Percentiles rank a stretch among this genome's conserved stretches.
phyloP scores from a whole-genome alignment of 1,140 invertebrate genomes.

The Rhopalosiphum maidis region DNA sequence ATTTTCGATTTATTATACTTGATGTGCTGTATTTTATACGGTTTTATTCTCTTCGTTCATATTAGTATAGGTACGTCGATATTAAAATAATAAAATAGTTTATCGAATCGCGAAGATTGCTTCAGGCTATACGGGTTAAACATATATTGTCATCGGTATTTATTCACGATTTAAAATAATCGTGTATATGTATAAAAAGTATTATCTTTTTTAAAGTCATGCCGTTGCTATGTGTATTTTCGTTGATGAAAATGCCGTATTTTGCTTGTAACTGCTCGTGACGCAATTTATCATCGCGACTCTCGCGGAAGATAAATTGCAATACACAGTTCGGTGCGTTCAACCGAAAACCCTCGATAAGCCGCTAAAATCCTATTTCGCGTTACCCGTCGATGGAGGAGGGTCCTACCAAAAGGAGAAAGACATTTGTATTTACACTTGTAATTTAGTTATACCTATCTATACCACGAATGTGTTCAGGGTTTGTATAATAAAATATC shows the following conservation, averaged over 20 bases:
- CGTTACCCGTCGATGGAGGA: not conserved
- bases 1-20: not conserved
- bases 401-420: not conserved
- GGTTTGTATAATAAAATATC: not conserved
- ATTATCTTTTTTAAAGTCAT: conserved; percentile 2
- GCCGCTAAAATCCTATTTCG: conserved; percentile 48
- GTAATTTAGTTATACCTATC: not conserved
- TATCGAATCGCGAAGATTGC: not conserved
- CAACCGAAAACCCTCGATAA: conserved; percentile 57
- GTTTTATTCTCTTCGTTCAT: not conserved
- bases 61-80: not conserved
- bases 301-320: conserved; percentile 51
- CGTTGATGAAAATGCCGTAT: conserved; percentile 39
- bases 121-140: not conserved
- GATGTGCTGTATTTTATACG: not conserved
- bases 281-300: conserved; percentile 51
- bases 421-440: conserved; percentile 43
- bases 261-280: conserved; percentile 12
- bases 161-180: not conserved
- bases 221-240: not conserved
- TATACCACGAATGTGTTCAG: not conserved
- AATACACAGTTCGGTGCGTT: conserved; percentile 42
- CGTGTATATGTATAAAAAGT: not conserved
- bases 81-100: not conserved
- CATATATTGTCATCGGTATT: not conserved